phyloP scores from a whole-genome alignment of 2,797 vertebrate genomes.

The Orestias chungarensis region DNA sequence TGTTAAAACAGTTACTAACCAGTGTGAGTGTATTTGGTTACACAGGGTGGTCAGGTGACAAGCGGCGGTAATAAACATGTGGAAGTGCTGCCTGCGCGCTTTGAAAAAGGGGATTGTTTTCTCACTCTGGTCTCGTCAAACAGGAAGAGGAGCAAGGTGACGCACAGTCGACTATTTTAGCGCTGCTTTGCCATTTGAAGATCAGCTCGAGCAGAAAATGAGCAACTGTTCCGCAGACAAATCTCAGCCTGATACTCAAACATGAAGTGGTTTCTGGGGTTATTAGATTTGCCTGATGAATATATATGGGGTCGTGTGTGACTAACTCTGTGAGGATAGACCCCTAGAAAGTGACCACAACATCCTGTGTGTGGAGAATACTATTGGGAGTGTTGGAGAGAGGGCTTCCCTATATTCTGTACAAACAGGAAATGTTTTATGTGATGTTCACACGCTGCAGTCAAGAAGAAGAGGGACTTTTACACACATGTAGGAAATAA shows the following conservation, averaged over 20 bases:
- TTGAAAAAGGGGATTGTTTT: conserved; percentile 58
- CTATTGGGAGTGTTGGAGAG: conserved; percentile 24
- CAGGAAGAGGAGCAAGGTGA: conserved; percentile 47
- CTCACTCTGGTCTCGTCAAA: conserved; percentile 47
- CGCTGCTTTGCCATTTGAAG: conserved; percentile 13
- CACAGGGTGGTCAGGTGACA: conserved; percentile 12
- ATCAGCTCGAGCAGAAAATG: conserved; percentile 31
- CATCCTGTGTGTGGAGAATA: conserved; percentile 60
- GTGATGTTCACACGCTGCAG: conserved; percentile 51
- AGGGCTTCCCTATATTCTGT: conserved; percentile 46
- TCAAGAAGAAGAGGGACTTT: conserved; percentile 27
- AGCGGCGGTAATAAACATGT: conserved; percentile 61
- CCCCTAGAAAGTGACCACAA: conserved; percentile 51
- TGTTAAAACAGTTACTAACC: conserved; percentile 51
- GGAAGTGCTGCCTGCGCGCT: conserved; percentile 59
- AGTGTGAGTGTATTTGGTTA: conserved; percentile 46
- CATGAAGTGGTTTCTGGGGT: conserved; percentile 12
- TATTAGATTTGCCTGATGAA: conserved; percentile 1
- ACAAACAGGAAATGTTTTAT: conserved; percentile 75
- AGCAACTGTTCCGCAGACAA: conserved; percentile 36
- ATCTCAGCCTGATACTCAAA: conserved; percentile 21
- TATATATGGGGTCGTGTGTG: conserved; percentile 26
- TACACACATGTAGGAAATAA: not conserved
- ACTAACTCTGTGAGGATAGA: conserved; percentile 53
- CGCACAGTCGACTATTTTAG: conserved; percentile 34